These are phyloP conservation scores for Psittacula cyanocephala DNA, from an alignment of 2,113 vertebrate genomes.

Conservation along the genomic window DNA sequence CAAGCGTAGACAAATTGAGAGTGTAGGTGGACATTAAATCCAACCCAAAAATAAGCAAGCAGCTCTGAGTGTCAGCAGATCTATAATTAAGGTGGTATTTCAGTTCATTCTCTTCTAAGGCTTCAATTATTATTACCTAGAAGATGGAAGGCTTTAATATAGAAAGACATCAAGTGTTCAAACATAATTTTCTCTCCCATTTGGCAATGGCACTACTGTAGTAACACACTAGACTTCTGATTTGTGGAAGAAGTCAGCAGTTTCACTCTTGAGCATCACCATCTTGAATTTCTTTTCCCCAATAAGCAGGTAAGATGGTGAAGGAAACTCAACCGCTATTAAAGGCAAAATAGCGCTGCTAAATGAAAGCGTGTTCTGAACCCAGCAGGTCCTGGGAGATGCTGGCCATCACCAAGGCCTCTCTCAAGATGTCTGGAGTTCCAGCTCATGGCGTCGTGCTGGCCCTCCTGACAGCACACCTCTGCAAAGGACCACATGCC, in stretches of 20 bases:
- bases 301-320: background rate
- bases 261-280: background rate
- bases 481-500: background rate
- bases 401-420: background rate
- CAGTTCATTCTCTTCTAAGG: background rate
- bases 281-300: background rate
- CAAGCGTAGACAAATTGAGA: background rate
- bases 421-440: background rate
- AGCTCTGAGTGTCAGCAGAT: background rate
- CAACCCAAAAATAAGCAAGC: background rate
- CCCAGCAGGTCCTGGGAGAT: background rate
- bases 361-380: background rate
- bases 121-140: background rate
- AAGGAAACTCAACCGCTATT: background rate
- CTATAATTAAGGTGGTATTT: background rate
- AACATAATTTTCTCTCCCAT: background rate
- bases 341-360: background rate
- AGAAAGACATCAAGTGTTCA: background rate
- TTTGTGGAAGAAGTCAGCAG: background rate
- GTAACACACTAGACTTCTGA: background rate
- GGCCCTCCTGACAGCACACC: background rate
- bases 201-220: background rate
- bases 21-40: background rate
- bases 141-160: background rate
- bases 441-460: fast-evolving